These are phyloP conservation scores for Raphicerus campestris DNA, from an alignment of 2,113 vertebrate genomes.

Conservation along the genomic window DNA sequence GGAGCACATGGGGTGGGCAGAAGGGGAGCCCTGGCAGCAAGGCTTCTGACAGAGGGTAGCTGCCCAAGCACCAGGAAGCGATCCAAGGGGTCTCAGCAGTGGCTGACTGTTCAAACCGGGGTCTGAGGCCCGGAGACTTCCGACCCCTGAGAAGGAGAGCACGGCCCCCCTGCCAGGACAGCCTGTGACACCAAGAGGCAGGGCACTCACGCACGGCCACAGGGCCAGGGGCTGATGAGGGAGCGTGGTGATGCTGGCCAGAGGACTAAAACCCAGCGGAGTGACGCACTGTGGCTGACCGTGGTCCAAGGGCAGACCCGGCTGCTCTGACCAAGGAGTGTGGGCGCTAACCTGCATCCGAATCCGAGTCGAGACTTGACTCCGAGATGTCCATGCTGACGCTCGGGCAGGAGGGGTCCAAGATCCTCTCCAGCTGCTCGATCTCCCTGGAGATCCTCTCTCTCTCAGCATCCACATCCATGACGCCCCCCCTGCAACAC, in stretches of 20 bases:
- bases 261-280: neutral
- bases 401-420: conserved; percentile 56
- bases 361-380: conserved; percentile 62
- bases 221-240: neutral
- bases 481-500: neutral
- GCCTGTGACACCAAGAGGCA: neutral
- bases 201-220: fast-evolving
- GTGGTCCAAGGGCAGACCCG: fast-evolving
- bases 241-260: fast-evolving
- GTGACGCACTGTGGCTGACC: fast-evolving
- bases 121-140: neutral
- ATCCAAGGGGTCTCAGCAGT: neutral
- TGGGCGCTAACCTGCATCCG: conserved; percentile 32
- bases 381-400: neutral
- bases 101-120: fast-evolving
- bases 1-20: neutral
- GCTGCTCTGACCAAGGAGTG: fast-evolving
- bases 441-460: conserved; percentile 83
- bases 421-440: conserved; percentile 79
- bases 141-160: neutral
- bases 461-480: conserved; percentile 74
- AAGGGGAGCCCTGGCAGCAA: neutral
- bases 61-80: neutral
- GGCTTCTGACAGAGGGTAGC: fast-evolving
- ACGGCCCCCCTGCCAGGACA: no score